These are phyloP conservation scores for Corvus hawaiiensis DNA, from an alignment of 2,113 vertebrate species.

Conservation along the genomic window DNA sequence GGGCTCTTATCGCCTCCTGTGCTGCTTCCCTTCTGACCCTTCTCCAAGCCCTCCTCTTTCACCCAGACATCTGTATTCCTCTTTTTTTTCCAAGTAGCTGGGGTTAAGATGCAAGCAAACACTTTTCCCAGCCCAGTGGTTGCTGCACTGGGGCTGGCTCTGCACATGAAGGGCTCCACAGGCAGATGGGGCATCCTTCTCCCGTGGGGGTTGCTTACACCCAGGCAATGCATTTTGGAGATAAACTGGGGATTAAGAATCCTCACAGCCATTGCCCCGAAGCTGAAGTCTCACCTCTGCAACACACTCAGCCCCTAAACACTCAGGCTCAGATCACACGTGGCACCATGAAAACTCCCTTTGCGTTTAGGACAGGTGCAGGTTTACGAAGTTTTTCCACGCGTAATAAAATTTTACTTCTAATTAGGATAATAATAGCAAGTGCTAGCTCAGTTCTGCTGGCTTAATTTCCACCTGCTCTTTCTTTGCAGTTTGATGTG, in stretches of 20 bases:
- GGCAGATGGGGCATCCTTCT: not conserved
- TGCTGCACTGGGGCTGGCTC: not conserved
- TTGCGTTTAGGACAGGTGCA: not conserved
- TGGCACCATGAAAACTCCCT: not conserved
- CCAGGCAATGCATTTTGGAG: not conserved
- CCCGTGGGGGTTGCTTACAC: rapidly evolving
- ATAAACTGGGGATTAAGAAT: not conserved
- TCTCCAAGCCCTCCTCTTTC: not conserved
- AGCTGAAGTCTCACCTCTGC: not conserved
- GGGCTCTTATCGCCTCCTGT: not conserved
- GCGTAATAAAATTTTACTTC: not conserved
- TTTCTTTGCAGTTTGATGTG: constrained; percentile 47
- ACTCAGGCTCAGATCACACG: not conserved
- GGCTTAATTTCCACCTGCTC: constrained; percentile 51
- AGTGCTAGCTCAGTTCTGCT: constrained; percentile 22
- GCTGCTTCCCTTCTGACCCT: not conserved
- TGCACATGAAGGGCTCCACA: rapidly evolving
- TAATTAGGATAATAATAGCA: constrained; percentile 54
- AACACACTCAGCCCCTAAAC: not conserved
- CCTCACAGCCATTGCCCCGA: not conserved
- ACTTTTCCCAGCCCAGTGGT: not conserved
- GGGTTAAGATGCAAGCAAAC: not conserved
- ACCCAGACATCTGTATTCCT: constrained; percentile 24
- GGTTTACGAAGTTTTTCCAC: not conserved
- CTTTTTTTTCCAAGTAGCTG: not conserved